Base-by-base conservation (phyloP, 2,888 invertebrate genomes). In the Muscina levida region DNA sequence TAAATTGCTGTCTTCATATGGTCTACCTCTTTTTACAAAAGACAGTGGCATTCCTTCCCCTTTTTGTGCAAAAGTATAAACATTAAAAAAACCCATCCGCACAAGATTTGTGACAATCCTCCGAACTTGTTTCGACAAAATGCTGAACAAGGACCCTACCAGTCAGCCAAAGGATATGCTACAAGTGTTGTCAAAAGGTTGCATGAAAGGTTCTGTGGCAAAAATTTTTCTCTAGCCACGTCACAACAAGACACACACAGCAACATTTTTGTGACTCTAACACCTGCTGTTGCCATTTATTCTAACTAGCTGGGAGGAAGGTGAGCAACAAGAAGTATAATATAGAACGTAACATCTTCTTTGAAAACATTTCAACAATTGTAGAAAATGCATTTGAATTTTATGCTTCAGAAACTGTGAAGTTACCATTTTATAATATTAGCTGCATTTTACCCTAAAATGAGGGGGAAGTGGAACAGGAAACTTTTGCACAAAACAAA, bases 261-360 rank as follows among this genome's bases (percentile, higher is more conserved):
- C 71, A 46, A 78, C 31, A 31, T 31, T 86, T 88, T 86, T 87
- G 87, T 85, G 84, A 85, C 85, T 84, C 83, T 82, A 84, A 85
- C 88, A 88, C 88, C 87, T 87, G 88, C 84, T 87, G 31, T 31
- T 31, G 31, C 31, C 8, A 3, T 31, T 31, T 8, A 31, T 31
- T 3, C 31, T n/a, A n/a, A n/a, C n/a, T n/a, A n/a, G n/a, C n/a
- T n/a, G n/a, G n/a, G n/a, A n/a, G n/a, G n/a, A n/a, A n/a, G n/a
- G n/a, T n/a, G n/a, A n/a, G n/a, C n/a, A n/a, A n/a, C n/a, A n/a
- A n/a, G n/a, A n/a, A n/a, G 46, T 15, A 15, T 5, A 48, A 15
- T 1, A 17, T 1, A 46, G 3, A 46, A 24, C 24, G 53, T 22
- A 51, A 11, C 24, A 31, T 31, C 24, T 53, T 10, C 22, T 13